Conservation (phyloP, 2,113 vertebrate species). For the Telmatochromis sp. region DNA sequence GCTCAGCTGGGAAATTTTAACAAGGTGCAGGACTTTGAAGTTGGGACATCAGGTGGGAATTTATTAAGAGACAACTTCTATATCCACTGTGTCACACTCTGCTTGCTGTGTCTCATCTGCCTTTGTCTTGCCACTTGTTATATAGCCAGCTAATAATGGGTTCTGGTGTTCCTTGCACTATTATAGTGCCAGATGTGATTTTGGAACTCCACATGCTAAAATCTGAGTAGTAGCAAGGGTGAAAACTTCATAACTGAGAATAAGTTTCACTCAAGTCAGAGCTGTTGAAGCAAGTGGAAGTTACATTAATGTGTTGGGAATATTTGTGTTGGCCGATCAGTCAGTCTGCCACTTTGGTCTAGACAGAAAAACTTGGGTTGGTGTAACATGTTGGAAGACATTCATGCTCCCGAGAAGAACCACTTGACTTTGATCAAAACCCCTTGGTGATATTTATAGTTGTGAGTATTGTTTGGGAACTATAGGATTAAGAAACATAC, state of each 20-base stretch:
- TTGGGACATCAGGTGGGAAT: constrained; percentile 18
- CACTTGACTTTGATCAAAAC: not conserved
- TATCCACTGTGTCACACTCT: constrained; percentile 9
- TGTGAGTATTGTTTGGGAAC: not conserved
- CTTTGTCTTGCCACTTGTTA: constrained; percentile 10
- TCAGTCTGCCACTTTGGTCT: not conserved
- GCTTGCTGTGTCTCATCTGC: constrained; percentile 22
- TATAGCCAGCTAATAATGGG: constrained; percentile 32
- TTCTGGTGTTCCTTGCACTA: not conserved
- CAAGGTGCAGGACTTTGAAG: constrained; percentile 5
- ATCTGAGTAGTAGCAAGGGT: not conserved
- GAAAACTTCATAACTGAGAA: not conserved
- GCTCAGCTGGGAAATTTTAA: constrained; percentile 30
- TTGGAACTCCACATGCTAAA: not conserved
- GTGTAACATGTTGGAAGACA: not conserved
- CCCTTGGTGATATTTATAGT: not conserved
- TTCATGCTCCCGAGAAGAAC: not conserved
- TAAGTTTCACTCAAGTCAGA: not conserved
- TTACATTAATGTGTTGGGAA: not conserved
- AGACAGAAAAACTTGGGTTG: not conserved
- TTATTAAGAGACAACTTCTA: not conserved
- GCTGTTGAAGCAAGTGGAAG: not conserved
- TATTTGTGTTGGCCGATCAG: not conserved
- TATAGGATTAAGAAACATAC: not conserved
- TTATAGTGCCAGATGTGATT: not conserved